phyloP scores from a whole-genome alignment of 2,888 invertebrate genomes.

The Julus scandinavius region DNA sequence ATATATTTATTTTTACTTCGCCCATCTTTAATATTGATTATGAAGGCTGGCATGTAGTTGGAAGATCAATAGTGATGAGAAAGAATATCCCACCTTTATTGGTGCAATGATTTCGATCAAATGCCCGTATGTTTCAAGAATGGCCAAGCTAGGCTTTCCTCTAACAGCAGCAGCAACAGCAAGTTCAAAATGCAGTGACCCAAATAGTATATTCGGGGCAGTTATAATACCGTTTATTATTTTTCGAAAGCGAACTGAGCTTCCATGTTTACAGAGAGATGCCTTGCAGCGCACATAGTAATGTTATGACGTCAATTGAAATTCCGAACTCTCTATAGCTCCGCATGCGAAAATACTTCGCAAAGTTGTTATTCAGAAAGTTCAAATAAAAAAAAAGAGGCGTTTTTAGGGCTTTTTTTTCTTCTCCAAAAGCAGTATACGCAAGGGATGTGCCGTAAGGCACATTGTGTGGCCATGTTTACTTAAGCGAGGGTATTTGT shows the following conservation, averaged over 20 bases:
- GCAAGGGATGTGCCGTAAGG: neutral
- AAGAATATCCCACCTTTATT: constrained; percentile 44
- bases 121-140: neutral
- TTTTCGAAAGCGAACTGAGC: constrained; percentile 25
- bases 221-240: constrained; percentile 45
- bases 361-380: constrained; percentile 17
- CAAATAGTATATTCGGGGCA: constrained; percentile 38
- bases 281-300: constrained; percentile 27
- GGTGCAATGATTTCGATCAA: constrained; percentile 34
- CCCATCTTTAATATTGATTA: constrained; percentile 44
- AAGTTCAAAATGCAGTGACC: constrained; percentile 16
- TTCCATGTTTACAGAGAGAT: constrained; percentile 28
- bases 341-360: neutral
- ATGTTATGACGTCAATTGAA: constrained; percentile 32
- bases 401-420: neutral
- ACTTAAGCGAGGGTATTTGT: neutral
- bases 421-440: neutral
- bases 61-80: neutral
- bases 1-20: constrained; percentile 42
- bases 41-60: constrained; percentile 5
- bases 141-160: neutral
- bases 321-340: constrained; percentile 4
- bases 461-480: constrained; percentile 11
- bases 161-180: neutral
- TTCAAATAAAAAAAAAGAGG: neutral